Base-by-base conservation (phyloP, 2,888 invertebrate genomes). In the Pterostichus madidus region DNA sequence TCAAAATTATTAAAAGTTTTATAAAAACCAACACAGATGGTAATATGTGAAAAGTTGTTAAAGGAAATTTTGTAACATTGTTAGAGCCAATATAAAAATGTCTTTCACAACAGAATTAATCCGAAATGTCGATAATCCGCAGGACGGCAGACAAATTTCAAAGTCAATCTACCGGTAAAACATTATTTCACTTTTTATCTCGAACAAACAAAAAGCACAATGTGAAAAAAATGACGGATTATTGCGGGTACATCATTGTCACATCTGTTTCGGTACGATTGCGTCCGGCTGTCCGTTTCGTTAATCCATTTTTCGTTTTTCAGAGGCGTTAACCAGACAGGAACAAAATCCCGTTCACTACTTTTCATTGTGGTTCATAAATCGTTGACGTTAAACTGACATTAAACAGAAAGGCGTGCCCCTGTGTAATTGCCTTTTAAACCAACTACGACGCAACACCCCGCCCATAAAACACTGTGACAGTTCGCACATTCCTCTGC, bases 301-400 rank as follows among this genome's bases (percentile, higher is more conserved):
- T 52, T 75, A 75, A 75, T 75, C 75, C 75, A 75, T 75, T 75
- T 75, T 75, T 52, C 75, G 75, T 75, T 75, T 75, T 75, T 75
- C 52, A 75, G 75, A 71, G 31, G 71, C 71, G 71, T 71, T 71
- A 71, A 71, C 71, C 71, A 71, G 71, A 71, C 75, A 49, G 52
- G 56, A 80, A 80, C 80, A 80, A 53, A 80, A 80, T 73, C 80
- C 71, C 56, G 73, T 71, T 53, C 80, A 80, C 71, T 80, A 73
- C 80, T 80, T 80, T 73, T 68, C 80, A 80, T 80, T 73, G 68
- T 80, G 71, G 80, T 80, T 80, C 80, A 75, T 75, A 52, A 75
- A 75, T 75, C 75, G 75, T 52, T 75, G 75, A 75, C 75, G 52
- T 75, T 75, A 75, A 75, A 75, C 75, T 75, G 75, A 75, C 75